These are phyloP conservation scores for Achroia grisella DNA, from an alignment of 1,140 invertebrate genomes.

Conservation along the genomic window DNA sequence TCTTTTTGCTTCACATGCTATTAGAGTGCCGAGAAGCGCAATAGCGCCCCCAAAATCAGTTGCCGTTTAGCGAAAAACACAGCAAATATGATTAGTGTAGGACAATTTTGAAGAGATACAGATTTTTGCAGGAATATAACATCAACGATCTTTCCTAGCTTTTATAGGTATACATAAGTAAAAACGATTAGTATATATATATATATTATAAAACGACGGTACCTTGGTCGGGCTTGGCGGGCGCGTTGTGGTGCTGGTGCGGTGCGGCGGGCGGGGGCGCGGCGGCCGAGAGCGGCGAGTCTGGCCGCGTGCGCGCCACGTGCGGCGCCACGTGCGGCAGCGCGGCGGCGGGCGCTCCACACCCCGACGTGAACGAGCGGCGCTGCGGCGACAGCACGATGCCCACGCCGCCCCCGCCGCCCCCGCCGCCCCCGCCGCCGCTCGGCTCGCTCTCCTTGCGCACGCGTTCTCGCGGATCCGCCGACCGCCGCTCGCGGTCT, in stretches of 20 bases:
- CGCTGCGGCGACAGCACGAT: conserved; percentile 89
- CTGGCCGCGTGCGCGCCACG: conserved; percentile 69
- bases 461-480: conserved; percentile 85
- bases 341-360: conserved; percentile 75
- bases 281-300: conserved; percentile 67
- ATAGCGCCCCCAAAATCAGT: too few species aligned
- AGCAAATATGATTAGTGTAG: too few species aligned
- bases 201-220: too few species aligned
- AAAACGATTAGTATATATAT: too few species aligned
- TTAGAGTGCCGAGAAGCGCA: too few species aligned
- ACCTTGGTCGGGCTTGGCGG: conserved; percentile 45
- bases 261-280: conserved; percentile 33
- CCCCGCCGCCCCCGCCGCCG: conserved; percentile 73
- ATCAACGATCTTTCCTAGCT: too few species aligned
- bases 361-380: conserved; percentile 84
- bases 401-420: conserved; percentile 56
- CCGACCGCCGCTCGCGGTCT: conserved; percentile 73
- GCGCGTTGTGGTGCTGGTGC: neutral
- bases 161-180: too few species aligned
- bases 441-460: conserved; percentile 83
- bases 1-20: too few species aligned
- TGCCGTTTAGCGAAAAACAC: too few species aligned
- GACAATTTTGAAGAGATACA: too few species aligned
- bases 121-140: too few species aligned
- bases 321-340: conserved; percentile 64